phyloP scores from a whole-genome alignment of 2,888 invertebrate species.

The Lithophane semibrunnea region DNA sequence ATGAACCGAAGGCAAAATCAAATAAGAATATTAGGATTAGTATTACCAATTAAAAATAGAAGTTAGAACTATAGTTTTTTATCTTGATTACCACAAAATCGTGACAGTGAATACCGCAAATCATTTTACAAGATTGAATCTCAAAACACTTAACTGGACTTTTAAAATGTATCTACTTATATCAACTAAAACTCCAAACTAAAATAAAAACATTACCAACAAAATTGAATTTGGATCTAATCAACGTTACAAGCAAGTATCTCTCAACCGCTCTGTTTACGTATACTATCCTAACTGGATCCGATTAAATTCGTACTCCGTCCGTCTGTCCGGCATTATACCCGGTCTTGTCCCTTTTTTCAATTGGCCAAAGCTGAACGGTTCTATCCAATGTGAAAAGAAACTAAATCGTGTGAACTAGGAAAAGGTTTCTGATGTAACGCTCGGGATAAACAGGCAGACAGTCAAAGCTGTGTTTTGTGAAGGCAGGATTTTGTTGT shows the following conservation, averaged over 20 bases:
- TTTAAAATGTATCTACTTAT: too few species aligned
- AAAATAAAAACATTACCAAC: slow-evolving; percentile 17
- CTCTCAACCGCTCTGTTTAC: slow-evolving; percentile 56
- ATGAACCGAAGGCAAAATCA: too few species aligned
- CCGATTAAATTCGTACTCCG: slow-evolving; percentile 71
- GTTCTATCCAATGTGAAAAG: slow-evolving; percentile 63
- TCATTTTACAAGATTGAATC: too few species aligned
- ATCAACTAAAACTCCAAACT: not conserved
- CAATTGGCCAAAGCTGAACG: slow-evolving; percentile 69
- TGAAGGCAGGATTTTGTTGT: not conserved
- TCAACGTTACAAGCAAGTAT: slow-evolving; percentile 58
- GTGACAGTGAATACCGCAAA: too few species aligned
- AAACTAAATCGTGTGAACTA: slow-evolving; percentile 68
- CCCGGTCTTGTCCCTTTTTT: slow-evolving; percentile 69
- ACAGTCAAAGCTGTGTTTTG: slow-evolving; percentile 36
- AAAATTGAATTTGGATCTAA: slow-evolving; percentile 55
- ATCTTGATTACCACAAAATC: too few species aligned
- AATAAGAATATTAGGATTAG: too few species aligned
- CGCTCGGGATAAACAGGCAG: slow-evolving; percentile 40
- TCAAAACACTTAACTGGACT: too few species aligned
- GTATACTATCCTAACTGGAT: slow-evolving; percentile 67
- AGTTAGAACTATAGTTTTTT: too few species aligned
- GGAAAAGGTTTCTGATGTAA: slow-evolving; percentile 69
- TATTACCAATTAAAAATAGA: too few species aligned
- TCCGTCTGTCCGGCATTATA: slow-evolving; percentile 64